Conservation (phyloP, 2,888 invertebrate species). For the Macaria liturata region DNA sequence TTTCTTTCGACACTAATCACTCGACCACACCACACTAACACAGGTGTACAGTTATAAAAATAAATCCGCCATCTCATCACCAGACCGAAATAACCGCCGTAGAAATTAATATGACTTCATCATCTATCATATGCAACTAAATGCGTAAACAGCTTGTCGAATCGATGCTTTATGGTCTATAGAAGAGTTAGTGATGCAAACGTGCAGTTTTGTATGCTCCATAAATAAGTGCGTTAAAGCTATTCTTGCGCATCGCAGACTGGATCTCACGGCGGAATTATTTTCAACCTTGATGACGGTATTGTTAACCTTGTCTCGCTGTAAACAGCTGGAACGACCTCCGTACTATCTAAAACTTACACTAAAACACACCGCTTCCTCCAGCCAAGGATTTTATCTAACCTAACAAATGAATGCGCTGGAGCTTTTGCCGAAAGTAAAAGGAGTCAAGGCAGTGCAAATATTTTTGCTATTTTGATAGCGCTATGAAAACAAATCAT, state of each 20-base stretch:
- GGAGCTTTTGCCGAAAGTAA: conserved; percentile 17
- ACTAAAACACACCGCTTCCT: conserved; percentile 43
- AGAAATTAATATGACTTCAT: conserved; percentile 20
- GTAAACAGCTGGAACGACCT: conserved; percentile 64
- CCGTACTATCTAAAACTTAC: conserved; percentile 49
- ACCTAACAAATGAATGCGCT: conserved; percentile 1
- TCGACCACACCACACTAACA: conserved; percentile 69
- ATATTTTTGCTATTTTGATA: conserved; percentile 1
- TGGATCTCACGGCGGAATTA: conserved; percentile 62
- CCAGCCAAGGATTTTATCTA: conserved; percentile 10
- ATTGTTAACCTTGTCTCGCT: conserved; percentile 70
- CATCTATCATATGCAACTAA: conserved; percentile 7
- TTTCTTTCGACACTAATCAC: conserved; percentile 65
- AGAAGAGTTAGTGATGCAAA: conserved; percentile 2
- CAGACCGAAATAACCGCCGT: conserved; percentile 67
- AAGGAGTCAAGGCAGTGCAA: conserved; percentile 9
- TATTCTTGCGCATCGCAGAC: conserved; percentile 56
- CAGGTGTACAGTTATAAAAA: conserved; percentile 72
- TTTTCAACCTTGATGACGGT: conserved; percentile 77
- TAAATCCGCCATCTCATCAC: conserved; percentile 74
- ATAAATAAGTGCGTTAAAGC: conserved; percentile 45
- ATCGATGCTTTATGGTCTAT: conserved; percentile 8
- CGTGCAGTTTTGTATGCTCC: conserved; percentile 30
- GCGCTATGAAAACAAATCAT: not conserved
- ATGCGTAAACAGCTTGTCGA: not conserved